phyloP scores from a whole-genome alignment of 1,140 invertebrate species.

The Scylla paramamosain region DNA sequence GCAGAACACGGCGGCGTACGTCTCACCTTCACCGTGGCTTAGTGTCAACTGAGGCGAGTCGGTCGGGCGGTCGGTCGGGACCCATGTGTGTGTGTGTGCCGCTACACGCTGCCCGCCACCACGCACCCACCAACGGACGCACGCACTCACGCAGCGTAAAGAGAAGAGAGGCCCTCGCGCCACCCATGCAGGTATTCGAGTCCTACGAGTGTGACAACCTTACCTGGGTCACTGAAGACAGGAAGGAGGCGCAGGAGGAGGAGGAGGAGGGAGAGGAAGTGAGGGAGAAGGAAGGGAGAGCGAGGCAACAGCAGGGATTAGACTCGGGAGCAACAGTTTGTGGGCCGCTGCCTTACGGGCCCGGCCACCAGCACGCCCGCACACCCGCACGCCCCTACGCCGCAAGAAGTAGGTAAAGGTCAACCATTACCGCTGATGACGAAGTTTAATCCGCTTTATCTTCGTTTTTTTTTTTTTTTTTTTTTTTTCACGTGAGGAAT shows the following conservation, averaged over 20 bases:
- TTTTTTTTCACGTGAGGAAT: not conserved
- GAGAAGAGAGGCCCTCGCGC: not conserved
- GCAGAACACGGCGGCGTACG: not conserved
- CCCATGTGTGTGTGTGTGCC: conserved; percentile 17
- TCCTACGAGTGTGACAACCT: too few species aligned
- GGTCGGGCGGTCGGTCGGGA: not conserved
- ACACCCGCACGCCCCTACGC: not conserved
- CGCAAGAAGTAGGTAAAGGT: not conserved
- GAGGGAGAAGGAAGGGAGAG: not conserved
- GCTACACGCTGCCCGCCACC: conserved; percentile 6
- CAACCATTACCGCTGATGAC: not conserved
- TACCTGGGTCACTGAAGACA: too few species aligned
- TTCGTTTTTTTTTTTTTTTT: not conserved
- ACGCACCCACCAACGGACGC: not conserved
- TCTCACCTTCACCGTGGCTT: not conserved
- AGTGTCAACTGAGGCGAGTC: conserved; percentile 46
- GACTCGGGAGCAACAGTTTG: too few species aligned
- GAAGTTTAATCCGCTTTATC: too few species aligned
- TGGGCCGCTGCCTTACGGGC: too few species aligned
- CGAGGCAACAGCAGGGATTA: not conserved
- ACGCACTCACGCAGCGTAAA: not conserved
- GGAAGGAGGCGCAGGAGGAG: not conserved
- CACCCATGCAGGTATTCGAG: too few species aligned
- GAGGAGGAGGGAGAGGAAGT: not conserved
- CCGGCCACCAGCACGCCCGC: not conserved